Base-by-base conservation (phyloP, 2,888 invertebrate species). In the Camponotus fellah region DNA sequence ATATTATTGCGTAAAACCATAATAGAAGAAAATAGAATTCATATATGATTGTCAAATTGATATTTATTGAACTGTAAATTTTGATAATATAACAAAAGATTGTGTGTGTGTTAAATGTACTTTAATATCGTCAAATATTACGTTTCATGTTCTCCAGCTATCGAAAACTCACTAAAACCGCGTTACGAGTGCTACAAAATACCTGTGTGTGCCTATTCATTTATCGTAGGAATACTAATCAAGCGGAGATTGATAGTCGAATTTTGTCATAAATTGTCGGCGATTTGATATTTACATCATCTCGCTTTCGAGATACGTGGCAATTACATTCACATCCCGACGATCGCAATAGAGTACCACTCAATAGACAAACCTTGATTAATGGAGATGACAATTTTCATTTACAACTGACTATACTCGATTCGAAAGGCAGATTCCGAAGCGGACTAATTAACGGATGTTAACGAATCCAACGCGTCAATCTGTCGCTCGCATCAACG, bases 371-470 rank as follows among this genome's bases (percentile, higher is more conserved):
- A 69, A 83, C 82, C 53, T 71, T 86, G 84, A 88, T 88, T 88
- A 88, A 88, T 84, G 72, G 80, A 84, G 84, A 86, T 69, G 82
- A 77, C 76, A 84, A 87, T 88, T 85, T 88, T 86, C 80, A 88
- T 88, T 88, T 76, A 62, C 66, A 53, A 69, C 68, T 49, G 32
- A 56, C 60, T 40, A 82, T 40, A 62, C 49, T 64, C 34, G 32
- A 40, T 32, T 26, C 64, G 56, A 82, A 85, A 76, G 65, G 64
- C 58, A 56, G 82, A 71, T 69, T 12, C 43, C 32, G 72, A 56
- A 21, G 46, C 40, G 14, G 40, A 77, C 77, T 82, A 77, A 79
- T 82, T 79, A 82, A 68, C 79, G 49, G 68, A n/a, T 77, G 66
- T 77, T 64, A 79, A 79, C 56, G 14, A 79, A 77, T 79, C 43